Conservation (phyloP, 1,140 invertebrate genomes). For the Drosophila arizonae region DNA sequence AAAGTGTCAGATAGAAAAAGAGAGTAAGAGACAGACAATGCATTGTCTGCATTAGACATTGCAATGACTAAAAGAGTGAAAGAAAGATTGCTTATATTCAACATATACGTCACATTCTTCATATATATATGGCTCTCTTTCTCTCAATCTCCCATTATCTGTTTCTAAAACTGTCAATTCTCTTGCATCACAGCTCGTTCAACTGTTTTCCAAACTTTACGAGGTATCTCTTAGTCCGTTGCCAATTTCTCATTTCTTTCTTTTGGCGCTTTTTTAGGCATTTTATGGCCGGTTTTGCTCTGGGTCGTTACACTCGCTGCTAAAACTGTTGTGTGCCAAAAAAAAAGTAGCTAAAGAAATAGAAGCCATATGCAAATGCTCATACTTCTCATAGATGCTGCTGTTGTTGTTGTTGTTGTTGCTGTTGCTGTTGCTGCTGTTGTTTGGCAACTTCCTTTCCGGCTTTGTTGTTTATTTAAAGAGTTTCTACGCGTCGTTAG, state of each 20-base stretch:
- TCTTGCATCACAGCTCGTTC: not conserved
- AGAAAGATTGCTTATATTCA: too few species aligned
- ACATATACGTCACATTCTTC: too few species aligned
- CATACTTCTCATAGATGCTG: conserved; percentile 31
- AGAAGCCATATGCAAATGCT: conserved; percentile 65
- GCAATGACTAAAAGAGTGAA: too few species aligned
- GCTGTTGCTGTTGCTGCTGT: conserved; percentile 24
- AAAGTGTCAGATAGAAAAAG: too few species aligned
- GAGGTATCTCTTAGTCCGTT: not conserved
- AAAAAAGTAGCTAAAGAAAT: conserved; percentile 18
- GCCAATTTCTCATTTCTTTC: not conserved
- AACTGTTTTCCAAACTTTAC: not conserved
- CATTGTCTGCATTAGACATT: too few species aligned
- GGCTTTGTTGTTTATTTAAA: conserved; percentile 69
- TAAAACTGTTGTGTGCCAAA: conserved; percentile 36
- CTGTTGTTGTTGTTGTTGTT: conserved; percentile 14
- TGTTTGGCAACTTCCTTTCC: conserved; percentile 71
- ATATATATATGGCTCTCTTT: too few species aligned
- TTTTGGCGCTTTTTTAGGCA: conserved; percentile 11
- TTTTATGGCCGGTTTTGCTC: conserved; percentile 41
- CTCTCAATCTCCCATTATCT: too few species aligned
- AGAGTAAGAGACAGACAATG: too few species aligned
- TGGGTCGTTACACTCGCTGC: conserved; percentile 67
- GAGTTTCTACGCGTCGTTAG: conserved; percentile 73
- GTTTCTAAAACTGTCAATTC: not conserved